Percentiles rank a stretch among this genome's conserved stretches.
Conservation (phyloP, 2,797 vertebrate species). For the Hydrolagus colliei region DNA sequence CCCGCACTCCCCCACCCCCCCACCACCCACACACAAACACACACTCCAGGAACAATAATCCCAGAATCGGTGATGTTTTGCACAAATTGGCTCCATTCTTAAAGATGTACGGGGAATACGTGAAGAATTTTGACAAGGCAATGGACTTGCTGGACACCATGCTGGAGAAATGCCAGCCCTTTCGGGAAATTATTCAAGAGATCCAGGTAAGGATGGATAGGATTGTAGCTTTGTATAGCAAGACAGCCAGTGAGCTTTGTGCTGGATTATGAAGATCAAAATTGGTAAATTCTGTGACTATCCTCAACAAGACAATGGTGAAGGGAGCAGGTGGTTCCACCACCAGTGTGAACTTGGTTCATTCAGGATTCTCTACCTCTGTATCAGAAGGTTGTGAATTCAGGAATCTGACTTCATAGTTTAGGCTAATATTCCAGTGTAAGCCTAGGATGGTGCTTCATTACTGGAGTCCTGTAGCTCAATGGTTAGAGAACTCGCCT, state of each 20-base stretch:
- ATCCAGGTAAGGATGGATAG: constrained; percentile 60
- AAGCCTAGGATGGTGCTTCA: no score
- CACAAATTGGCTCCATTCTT: constrained; percentile 78
- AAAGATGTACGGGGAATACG: constrained; percentile 79
- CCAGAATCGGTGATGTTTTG: constrained; percentile 71
- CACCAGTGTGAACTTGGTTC: no score
- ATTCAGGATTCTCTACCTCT: no score
- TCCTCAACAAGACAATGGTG: background rate
- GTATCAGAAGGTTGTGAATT: no score
- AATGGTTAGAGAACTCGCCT: no score
- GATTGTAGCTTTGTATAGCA: background rate
- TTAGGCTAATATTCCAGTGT: no score
- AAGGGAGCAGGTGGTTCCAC: background rate
- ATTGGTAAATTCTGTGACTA: background rate
- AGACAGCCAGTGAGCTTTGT: background rate
- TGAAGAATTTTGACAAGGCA: constrained; percentile 75
- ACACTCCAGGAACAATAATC: constrained; percentile 54
- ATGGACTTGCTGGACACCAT: constrained; percentile 69
- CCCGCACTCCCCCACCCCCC: accelerated
- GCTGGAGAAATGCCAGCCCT: constrained; percentile 65
- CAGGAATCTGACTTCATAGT: no score
- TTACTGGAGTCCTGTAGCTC: no score
- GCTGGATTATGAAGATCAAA: background rate
- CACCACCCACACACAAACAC: background rate
- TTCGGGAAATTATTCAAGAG: constrained; percentile 65